Conservation (phyloP, 2,797 vertebrate species). For the Corythornis leucogaster region DNA sequence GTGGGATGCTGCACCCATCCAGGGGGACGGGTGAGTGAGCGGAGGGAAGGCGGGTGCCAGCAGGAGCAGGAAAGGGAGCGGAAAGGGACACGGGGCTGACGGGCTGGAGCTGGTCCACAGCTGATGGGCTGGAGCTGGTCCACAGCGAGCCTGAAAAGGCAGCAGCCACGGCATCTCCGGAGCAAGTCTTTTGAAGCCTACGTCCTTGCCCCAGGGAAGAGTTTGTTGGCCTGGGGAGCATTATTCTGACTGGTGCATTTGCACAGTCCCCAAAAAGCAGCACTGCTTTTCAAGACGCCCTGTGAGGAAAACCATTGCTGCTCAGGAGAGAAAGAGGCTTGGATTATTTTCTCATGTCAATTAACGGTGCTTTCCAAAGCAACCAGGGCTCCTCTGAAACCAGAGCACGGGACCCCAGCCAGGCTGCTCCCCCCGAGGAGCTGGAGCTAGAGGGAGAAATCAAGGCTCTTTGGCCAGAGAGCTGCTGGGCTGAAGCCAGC, state of each 20-base stretch:
- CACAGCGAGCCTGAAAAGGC: background rate
- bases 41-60: background rate
- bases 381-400: slow-evolving; percentile 22
- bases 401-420: background rate
- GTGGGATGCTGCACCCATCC: background rate
- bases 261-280: background rate
- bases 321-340: slow-evolving; percentile 20
- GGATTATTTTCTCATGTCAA: slow-evolving; percentile 69
- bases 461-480: slow-evolving; percentile 18
- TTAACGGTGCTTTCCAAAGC: slow-evolving; percentile 43
- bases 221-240: background rate
- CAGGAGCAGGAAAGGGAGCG: background rate
- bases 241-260: slow-evolving; percentile 14
- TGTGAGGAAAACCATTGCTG: slow-evolving; percentile 35
- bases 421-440: background rate
- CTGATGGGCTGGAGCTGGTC: background rate
- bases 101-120: background rate
- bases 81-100: background rate
- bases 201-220: slow-evolving; percentile 6
- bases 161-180: background rate
- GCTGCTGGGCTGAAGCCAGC: slow-evolving; percentile 45
- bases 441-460: slow-evolving; percentile 34
- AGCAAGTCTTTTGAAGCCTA: slow-evolving; percentile 13
- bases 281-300: background rate
- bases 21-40: accelerated